Base-by-base conservation (phyloP, 2,113 vertebrate species). In the Megaceryle torquata region DNA sequence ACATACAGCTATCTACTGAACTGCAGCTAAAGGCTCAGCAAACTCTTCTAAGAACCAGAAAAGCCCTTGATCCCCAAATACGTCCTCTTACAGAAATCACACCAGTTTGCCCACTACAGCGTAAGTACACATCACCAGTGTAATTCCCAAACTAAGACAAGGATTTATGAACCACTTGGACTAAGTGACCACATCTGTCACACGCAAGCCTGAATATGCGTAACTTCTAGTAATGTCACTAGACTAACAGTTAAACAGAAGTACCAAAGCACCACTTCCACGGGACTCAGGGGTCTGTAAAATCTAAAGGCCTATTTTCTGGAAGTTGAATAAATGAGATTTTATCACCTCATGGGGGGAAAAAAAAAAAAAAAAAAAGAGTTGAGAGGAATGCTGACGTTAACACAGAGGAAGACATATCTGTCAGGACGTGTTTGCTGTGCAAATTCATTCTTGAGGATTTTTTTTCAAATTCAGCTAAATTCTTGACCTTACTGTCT, bases 401-500 rank as follows among this genome's bases (percentile, higher is more conserved):
- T 56, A 78, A 37, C 26, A 75, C 35, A 56, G 22, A 21, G 25
- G 7, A 37, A 77, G 13, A 79, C 41, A 13, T 20, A 59, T 31
- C 76, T 85, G 87, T 53, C 43, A 68, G 43, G 74, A 68, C 0
- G 1, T 26, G 33, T 82, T 81, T 1, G 2, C n/a, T 50, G 35
- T n/a, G 37, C 28, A 69, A 65, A 77, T 88, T 53, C 51, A 82
- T 72, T 86, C 50, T 11, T 41, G 13, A 50, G 46, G 37, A 25
- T 21, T 76, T 46, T 57, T 84, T 77, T 60, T 22, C 15, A 44
- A 82, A 80, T 53, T 72, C 37, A 48, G 29, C 44, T 10, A 67
- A 82, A 88, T 87, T 91, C 6, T 48, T 88, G 75, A 85, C 54
- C 35, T 88, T 90, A 54, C 69, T 31, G 24, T 76, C 54, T 21